phyloP scores from a whole-genome alignment of 2,797 vertebrate genomes.

The Poeciliopsis gracilis region DNA sequence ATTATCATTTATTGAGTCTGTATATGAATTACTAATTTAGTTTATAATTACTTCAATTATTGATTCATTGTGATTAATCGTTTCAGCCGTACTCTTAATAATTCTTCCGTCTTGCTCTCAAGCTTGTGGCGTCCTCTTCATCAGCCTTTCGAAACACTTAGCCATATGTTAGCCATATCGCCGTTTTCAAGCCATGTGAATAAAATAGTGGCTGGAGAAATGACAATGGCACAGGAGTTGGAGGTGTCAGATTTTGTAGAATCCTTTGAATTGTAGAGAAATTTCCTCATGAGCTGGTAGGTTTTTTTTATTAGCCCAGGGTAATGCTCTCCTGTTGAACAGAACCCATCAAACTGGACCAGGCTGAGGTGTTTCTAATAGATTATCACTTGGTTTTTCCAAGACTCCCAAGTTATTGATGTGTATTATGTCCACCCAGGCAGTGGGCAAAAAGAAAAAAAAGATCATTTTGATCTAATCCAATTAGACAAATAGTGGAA shows the following conservation, averaged over 20 bases:
- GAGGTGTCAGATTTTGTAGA: not conserved
- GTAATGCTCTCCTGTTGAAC: not conserved
- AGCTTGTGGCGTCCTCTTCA: too few species aligned
- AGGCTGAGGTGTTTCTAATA: not conserved
- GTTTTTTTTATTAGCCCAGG: not conserved
- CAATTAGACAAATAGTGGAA: slow-evolving; percentile 55
- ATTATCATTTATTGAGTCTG: too few species aligned
- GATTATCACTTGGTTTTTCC: not conserved
- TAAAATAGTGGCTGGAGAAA: not conserved
- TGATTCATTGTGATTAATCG: too few species aligned
- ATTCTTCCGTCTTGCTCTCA: too few species aligned
- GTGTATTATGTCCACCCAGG: not conserved
- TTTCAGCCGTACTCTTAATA: too few species aligned
- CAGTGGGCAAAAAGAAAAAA: slow-evolving; percentile 10
- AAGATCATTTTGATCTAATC: slow-evolving; percentile 62
- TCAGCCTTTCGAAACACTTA: too few species aligned
- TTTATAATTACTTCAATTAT: too few species aligned
- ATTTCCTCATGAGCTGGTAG: not conserved
- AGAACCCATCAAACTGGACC: not conserved
- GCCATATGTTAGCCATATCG: too few species aligned
- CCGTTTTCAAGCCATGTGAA: too few species aligned
- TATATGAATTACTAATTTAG: too few species aligned
- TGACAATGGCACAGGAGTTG: not conserved
- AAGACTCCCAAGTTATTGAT: not conserved
- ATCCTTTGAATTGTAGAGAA: not conserved